Evolutionary conservation across 2,113 vertebrate species (phyloP).

Genomic region (Takifugu bimaculatus): DNA sequence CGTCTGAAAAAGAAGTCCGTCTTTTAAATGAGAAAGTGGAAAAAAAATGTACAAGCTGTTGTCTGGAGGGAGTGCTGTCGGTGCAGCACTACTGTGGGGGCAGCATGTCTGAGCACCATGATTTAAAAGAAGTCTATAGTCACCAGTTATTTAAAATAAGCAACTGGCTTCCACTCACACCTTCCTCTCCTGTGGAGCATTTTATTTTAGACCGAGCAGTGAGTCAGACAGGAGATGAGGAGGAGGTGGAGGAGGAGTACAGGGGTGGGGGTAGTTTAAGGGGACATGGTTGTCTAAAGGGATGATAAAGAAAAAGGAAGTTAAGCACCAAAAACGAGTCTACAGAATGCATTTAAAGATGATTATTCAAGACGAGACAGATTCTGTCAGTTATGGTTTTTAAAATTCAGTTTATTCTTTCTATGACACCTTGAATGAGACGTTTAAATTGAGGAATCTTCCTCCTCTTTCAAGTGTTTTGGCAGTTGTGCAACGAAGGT

Average conservation of each 20-base stretch:
- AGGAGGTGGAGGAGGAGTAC: slow-evolving; percentile 19
- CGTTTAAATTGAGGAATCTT: neutral
- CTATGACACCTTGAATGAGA: too few relatives aligned
- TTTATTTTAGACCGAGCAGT: slow-evolving; percentile 58
- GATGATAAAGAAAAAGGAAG: slow-evolving; percentile 32
- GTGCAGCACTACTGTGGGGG: slow-evolving; percentile 36
- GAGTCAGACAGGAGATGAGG: slow-evolving; percentile 56
- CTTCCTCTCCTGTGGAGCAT: slow-evolving; percentile 39
- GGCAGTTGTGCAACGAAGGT: neutral
- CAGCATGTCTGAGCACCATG: slow-evolving; percentile 40
- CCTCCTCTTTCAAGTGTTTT: slow-evolving; percentile 7
- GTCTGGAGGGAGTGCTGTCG: slow-evolving; percentile 52
- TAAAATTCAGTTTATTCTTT: too few relatives aligned
- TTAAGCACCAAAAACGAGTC: slow-evolving; percentile 23
- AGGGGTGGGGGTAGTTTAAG: slow-evolving; percentile 1
- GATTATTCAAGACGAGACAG: too few relatives aligned
- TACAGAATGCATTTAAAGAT: neutral
- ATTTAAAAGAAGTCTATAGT: slow-evolving; percentile 19
- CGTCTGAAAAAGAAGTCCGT: slow-evolving; percentile 16
- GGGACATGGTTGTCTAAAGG: slow-evolving; percentile 32
- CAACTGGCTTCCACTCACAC: slow-evolving; percentile 40
- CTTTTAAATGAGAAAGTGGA: slow-evolving; percentile 34
- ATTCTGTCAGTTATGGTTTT: too few relatives aligned
- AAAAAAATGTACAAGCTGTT: slow-evolving; percentile 30
- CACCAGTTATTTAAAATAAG: slow-evolving; percentile 7